Evolutionary conservation across 2,888 invertebrate species (phyloP).

Genomic region (Megaustenia siamemsis): DNA sequence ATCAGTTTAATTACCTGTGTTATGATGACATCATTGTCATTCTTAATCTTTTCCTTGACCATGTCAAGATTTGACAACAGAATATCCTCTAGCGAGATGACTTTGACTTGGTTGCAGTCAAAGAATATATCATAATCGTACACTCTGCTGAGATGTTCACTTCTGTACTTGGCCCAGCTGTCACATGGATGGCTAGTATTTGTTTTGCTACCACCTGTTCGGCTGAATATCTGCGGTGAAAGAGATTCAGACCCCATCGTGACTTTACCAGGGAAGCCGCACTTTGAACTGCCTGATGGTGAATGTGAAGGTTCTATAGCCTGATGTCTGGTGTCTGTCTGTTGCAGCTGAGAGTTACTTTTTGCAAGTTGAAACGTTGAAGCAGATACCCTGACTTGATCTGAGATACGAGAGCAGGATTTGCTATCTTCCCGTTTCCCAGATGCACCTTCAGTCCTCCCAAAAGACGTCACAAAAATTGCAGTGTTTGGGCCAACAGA

Average conservation of each 20-base stretch:
- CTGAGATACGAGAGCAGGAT: neutral
- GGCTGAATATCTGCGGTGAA: neutral
- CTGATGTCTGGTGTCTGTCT: neutral
- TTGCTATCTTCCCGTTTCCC: neutral
- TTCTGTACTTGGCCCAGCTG: neutral
- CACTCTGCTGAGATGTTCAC: neutral
- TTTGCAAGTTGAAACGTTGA: neutral
- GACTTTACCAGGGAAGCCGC: neutral
- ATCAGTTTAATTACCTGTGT: slow-evolving; percentile 51
- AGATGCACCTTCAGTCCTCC: neutral
- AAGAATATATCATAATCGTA: slow-evolving; percentile 13
- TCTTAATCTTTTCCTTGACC: slow-evolving; percentile 53
- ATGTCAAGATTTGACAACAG: slow-evolving; percentile 52
- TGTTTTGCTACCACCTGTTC: neutral
- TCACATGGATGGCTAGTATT: neutral
- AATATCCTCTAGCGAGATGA: slow-evolving; percentile 55
- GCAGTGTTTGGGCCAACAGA: neutral
- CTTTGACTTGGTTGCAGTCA: slow-evolving; percentile 45
- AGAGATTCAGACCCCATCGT: neutral
- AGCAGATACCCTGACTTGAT: neutral
- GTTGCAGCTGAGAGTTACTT: no score
- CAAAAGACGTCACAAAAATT: neutral
- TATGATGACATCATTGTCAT: slow-evolving; percentile 52
- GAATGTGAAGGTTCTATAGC: slow-evolving; percentile 20
- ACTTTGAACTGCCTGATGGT: slow-evolving; percentile 20